A percentile compares a stretch with the other conserved stretches of the same genome.
Evolutionary conservation across 2,797 vertebrate genomes (phyloP).

Genomic region (Linurgus olivaceus): DNA sequence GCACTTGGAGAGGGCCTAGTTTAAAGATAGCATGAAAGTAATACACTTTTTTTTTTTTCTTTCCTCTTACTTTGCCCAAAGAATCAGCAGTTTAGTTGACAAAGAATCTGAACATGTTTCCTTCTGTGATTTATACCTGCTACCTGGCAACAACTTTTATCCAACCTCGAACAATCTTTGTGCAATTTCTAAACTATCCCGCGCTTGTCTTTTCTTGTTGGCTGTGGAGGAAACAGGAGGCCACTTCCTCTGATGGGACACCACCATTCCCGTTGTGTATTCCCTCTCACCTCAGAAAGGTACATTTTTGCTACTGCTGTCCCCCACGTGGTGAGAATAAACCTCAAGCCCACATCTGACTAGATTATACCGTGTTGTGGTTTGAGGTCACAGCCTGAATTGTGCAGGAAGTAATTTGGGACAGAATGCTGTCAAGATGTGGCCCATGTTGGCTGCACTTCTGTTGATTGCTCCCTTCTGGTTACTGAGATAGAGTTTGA

Average conservation of each 20-base stretch:
- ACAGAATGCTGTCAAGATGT: not conserved
- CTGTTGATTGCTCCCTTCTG: not conserved
- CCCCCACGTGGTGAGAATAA: not conserved
- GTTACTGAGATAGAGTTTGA: not conserved
- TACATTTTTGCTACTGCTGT: not conserved
- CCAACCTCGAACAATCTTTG: not conserved
- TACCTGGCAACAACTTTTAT: not conserved
- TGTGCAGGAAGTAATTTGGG: not conserved
- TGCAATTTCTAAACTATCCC: not conserved
- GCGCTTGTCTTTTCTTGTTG: not conserved
- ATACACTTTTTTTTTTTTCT: not conserved
- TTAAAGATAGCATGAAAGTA: not conserved
- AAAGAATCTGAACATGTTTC: not conserved
- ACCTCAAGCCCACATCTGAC: not conserved
- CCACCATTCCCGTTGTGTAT: not conserved
- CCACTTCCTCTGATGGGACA: not conserved
- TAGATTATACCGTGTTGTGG: not conserved
- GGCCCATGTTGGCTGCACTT: fast-evolving
- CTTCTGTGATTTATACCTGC: not conserved
- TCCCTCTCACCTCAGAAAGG: not conserved
- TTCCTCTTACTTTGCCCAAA: not conserved
- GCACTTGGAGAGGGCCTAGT: not conserved
- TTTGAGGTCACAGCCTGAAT: not conserved
- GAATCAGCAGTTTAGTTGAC: not conserved
- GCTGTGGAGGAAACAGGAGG: not conserved